Percentiles rank a stretch among this genome's conserved stretches.
These are phyloP conservation scores for Thunnus thynnus DNA, from an alignment of 2,113 vertebrate species.

Conservation along the genomic window DNA sequence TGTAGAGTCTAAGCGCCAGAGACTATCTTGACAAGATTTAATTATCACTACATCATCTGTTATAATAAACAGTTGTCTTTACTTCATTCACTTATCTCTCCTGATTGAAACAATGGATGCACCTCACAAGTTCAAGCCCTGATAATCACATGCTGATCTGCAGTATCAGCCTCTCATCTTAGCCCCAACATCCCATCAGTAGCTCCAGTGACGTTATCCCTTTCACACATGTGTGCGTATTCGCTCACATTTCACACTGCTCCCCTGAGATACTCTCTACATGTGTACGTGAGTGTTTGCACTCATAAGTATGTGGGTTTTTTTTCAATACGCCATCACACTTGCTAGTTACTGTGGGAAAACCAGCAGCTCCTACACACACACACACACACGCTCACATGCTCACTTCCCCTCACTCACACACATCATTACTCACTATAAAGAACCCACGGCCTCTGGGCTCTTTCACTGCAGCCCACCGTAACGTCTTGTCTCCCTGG, in stretches of 20 bases:
- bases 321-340: background rate
- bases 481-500: constrained; percentile 33
- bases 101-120: constrained; percentile 15
- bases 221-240: background rate
- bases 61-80: no score
- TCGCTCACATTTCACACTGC: constrained; percentile 11
- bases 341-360: constrained; percentile 26
- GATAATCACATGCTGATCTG: constrained; percentile 62
- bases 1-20: no score
- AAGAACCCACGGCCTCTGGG: constrained; percentile 36
- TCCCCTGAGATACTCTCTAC: background rate
- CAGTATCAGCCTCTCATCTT: constrained; percentile 54
- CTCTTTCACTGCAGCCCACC: constrained; percentile 35
- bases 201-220: constrained; percentile 13
- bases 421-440: constrained; percentile 48
- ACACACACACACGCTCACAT: background rate
- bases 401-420: background rate
- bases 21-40: no score
- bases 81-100: no score
- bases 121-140: constrained; percentile 42
- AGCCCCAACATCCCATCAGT: constrained; percentile 42
- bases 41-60: no score
- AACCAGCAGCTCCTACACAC: constrained; percentile 16
- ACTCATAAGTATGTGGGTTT: constrained; percentile 7
- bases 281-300: constrained; percentile 4